Conservation (phyloP, 2,888 invertebrate genomes). For the Tanytarsus gracilentus region DNA sequence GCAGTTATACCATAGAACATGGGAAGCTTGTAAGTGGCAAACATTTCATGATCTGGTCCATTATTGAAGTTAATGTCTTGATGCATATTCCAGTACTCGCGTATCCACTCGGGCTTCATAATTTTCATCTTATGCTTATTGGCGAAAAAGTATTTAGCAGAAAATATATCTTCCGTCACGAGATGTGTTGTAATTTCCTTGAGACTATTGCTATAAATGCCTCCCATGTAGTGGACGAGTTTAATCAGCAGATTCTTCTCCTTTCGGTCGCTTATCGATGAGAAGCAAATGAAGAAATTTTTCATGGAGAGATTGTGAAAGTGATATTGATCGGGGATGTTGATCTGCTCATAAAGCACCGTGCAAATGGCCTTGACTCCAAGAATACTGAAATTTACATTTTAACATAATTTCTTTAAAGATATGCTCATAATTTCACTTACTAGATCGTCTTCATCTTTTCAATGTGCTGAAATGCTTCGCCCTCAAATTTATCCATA, state of each 20-base stretch:
- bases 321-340: neutral
- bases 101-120: neutral
- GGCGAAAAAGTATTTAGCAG: slow-evolving; percentile 28
- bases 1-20: neutral
- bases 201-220: slow-evolving; percentile 27
- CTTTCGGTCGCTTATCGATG: neutral
- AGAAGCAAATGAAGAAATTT: neutral
- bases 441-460: no score
- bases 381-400: neutral
- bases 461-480: no score
- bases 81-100: neutral
- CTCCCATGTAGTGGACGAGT: neutral
- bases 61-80: neutral
- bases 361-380: neutral
- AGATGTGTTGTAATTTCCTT: slow-evolving; percentile 31
- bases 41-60: neutral
- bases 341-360: neutral
- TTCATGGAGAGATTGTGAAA: neutral
- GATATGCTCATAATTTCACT: no score
- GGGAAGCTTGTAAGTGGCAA: neutral
- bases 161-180: slow-evolving; percentile 29
- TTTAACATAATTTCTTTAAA: no score
- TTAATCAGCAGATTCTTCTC: neutral
- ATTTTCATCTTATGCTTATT: neutral
- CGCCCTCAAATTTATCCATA: no score